Evolutionary conservation across 2,113 vertebrate genomes (phyloP), one percentile per base, ranked within the genome.

Genomic region (Scatophagus argus): DNA sequence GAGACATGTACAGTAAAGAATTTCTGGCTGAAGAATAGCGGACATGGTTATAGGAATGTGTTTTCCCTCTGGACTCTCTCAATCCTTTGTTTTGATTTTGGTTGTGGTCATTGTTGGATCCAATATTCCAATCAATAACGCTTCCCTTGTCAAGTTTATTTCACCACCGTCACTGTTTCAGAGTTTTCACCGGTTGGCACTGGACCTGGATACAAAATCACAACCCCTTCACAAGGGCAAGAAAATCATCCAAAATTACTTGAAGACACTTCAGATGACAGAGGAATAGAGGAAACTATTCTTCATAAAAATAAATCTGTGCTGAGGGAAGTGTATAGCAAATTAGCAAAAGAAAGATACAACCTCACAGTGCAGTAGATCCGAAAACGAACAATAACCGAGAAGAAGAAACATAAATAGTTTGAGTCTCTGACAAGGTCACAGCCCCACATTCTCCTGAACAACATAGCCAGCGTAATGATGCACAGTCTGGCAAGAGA

Each of bases 401-500:
- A 54, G 38, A 59, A 32, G 25, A 58, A 46, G 16, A 41, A 39
- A 73, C 11, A 44, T 27, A 75, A 32, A 65, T 27, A 49, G n/a
- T 4, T 3, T 43, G 7, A 34, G 23, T 55, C 10, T 73, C 12
- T 70, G 34, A 52, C 19, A n/a, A 75, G 69, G 78, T 84, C 71
- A 64, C 10, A n/a, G 66, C 29, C 47, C 47, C 73, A 69, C 52
- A 73, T 44, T 55, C 32, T 44, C 34, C 34, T n/a, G 29, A 58
- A 56, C 68, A 80, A 44, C 64, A 74, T 46, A 36, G 46, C 29
- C 39, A 31, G 21, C 16, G 23, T 59, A 54, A 70, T 70, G 55
- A 83, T 25, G 43, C 52, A 62, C 55, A 47, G 32, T 43, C 74
- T 83, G 80, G 61, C 80, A 71, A 49, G 36, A 74, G 52, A 36